Conservation (phyloP, 92 coral and sea anemone genomes). For the Paragorgia papillata region DNA sequence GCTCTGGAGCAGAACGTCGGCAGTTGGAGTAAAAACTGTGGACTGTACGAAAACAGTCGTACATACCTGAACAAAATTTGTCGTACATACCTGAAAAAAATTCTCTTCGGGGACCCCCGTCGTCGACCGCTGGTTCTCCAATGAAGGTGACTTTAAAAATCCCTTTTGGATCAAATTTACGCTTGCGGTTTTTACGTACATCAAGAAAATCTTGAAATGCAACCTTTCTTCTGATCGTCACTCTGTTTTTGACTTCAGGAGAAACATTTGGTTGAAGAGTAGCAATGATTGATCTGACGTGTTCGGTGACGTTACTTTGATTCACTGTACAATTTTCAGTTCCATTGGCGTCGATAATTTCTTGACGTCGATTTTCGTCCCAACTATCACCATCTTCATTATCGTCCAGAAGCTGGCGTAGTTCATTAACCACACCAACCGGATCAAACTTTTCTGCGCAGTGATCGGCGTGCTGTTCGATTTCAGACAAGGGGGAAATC, state of each 20-base stretch:
- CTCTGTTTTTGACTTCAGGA: background rate
- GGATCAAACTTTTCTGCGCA: constrained; percentile 14
- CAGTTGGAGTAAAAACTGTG: constrained; percentile 3
- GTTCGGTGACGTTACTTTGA: background rate
- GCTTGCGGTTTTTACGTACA: background rate
- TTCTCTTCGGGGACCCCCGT: constrained; percentile 38
- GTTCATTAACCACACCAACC: constrained; percentile 5
- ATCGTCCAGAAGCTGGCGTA: background rate
- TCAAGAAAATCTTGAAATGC: constrained; percentile 13
- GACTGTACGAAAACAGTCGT: constrained; percentile 25
- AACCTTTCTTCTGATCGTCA: constrained; percentile 7
- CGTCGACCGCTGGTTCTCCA: too few relatives aligned
- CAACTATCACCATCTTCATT: background rate
- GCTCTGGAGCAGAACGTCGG: constrained; percentile 13
- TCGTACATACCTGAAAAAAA: constrained; percentile 44
- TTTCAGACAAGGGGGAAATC: constrained; percentile 8
- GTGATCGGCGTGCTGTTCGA: constrained; percentile 29
- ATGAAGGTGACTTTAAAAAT: constrained; percentile 16
- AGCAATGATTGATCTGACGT: background rate
- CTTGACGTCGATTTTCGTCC: background rate
- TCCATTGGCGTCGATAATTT: too few relatives aligned
- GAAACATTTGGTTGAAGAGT: background rate
- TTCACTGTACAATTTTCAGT: background rate
- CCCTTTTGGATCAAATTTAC: constrained; percentile 1
- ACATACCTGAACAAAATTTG: too few relatives aligned